Base-by-base conservation (phyloP, 2,113 vertebrate genomes). In the Syngnathoides biaculeatus region DNA sequence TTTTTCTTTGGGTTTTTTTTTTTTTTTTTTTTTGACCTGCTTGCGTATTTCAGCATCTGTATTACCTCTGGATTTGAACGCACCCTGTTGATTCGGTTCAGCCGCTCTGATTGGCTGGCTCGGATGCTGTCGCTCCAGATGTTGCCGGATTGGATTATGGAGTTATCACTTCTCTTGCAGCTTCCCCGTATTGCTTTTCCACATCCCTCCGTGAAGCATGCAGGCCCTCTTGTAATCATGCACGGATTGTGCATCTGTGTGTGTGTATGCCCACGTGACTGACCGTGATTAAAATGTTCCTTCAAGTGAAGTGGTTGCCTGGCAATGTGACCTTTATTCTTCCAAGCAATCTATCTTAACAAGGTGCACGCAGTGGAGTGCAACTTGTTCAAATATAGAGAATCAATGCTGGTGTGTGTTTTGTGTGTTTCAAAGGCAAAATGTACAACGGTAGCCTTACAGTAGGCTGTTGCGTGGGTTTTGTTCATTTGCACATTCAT, bases 281-380 rank as follows among this genome's bases (percentile, higher is more conserved):
- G 68, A 74, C 84, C 82, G 74, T 88, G 87, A 90, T 92, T 92
- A 90, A 90, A 90, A 87, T 79, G 84, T 87, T 87, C 72, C 79
- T 73, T 78, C 58, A 85, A 67, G 81, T 81, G 57, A 61, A 83
- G 82, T 82, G 84, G 83, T 90, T 89, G 81, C 84, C 78, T 88
- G 84, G 88, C 84, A 66, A 88, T 87, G 78, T 87, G 86, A 88
- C 87, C 86, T 88, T 79, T 86, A 74, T 81, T 64, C 26, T 19
- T 68, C 45, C 77, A 82, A 77, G 73, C 13, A 17, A 30, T 15
- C 15, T 30, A 8, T 12, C 55, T 57, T 57, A 57, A 57, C 55
- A 57, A 57, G 55, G 55, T 56, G 7, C 55, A 10, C 47, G 5
- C 20, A 50, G 47, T 52, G 14, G 26, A 17, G 55, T 57, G 26